Conservation (phyloP, 1,140 invertebrate genomes). For the Camponotus floridanus region DNA sequence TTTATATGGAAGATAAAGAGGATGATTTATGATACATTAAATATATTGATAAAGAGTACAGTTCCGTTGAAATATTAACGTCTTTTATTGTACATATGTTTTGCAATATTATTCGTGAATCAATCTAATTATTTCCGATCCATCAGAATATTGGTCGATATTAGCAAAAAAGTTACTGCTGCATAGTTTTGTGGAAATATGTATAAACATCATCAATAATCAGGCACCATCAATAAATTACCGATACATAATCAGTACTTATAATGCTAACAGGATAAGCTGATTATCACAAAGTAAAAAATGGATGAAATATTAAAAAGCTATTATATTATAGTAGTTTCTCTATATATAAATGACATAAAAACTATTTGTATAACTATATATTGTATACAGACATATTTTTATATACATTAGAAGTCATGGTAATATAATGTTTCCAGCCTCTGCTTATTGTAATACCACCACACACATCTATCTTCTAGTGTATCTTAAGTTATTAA, state of each 20-base stretch:
- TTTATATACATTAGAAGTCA: constrained; percentile 13
- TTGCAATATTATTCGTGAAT: constrained; percentile 20
- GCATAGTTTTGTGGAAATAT: constrained; percentile 44
- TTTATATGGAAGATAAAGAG: too few relatives aligned
- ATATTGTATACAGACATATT: constrained; percentile 17
- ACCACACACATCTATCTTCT: background rate
- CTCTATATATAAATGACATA: background rate
- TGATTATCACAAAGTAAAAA: constrained; percentile 49
- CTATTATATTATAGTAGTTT: constrained; percentile 36
- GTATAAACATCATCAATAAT: constrained; percentile 35
- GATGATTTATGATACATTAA: too few relatives aligned
- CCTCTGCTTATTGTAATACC: constrained; percentile 2
- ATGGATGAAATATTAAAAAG: constrained; percentile 45
- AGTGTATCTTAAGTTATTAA: constrained; percentile 21
- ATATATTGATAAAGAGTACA: background rate
- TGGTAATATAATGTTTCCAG: constrained; percentile 11
- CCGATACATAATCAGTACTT: constrained; percentile 22
- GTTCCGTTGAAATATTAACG: constrained; percentile 45
- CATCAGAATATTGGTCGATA: constrained; percentile 28
- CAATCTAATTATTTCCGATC: background rate
- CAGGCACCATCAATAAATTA: constrained; percentile 41
- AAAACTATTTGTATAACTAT: constrained; percentile 10
- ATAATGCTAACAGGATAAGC: constrained; percentile 36
- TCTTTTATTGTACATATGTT: constrained; percentile 31
- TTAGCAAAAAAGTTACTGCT: constrained; percentile 28